Evolutionary conservation across 2,888 invertebrate genomes (phyloP), one percentile per base, ranked within the genome.

Genomic region (Idaea dimidiata): DNA sequence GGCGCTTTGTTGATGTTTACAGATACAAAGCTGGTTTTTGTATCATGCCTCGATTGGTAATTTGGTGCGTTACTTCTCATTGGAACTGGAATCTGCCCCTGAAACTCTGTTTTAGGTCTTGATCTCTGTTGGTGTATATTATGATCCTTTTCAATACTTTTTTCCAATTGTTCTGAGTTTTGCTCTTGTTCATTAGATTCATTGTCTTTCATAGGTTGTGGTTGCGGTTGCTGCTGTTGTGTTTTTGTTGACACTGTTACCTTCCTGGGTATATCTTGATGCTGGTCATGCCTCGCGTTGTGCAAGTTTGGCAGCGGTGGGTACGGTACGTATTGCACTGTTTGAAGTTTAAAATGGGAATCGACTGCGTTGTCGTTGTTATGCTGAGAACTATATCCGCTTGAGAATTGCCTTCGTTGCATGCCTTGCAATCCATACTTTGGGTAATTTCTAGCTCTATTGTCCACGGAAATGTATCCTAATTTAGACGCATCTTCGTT

Each of bases 271-370:
- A 54, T 4, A 54, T 54, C 17, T 54, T n/a, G 16, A 54, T 54
- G 54, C 54, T 54, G 72, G 55, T 66, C 24, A 3, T 59, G 55
- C 54, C 62, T 62, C 18, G 58, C 62, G 54, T 53, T 61, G 33
- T 68, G 56, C 8, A 56, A 18, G 17, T 17, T 56, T 10, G 56
- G 56, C 65, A 16, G 55, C 53, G 7, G 55, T 57, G 58, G 18
- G 18, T 58, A 55, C 54, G 63, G 60, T 8, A 59, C 24, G 56
- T 31, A 33, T 8, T 62, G 65, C 3, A 66, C 67, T 0, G 71
- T 67, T 69, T 82, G 85, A 61, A 71, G 68, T 0, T 75, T 80
- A 60, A 85, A 86, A 60, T 85, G 82, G 0, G 82, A 76, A 61
- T 85, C 81, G 1, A 84, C 71, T 0, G 77, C 72, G 24, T 76